phyloP scores from a whole-genome alignment of 2,797 vertebrate genomes.

The Falco biarmicus region DNA sequence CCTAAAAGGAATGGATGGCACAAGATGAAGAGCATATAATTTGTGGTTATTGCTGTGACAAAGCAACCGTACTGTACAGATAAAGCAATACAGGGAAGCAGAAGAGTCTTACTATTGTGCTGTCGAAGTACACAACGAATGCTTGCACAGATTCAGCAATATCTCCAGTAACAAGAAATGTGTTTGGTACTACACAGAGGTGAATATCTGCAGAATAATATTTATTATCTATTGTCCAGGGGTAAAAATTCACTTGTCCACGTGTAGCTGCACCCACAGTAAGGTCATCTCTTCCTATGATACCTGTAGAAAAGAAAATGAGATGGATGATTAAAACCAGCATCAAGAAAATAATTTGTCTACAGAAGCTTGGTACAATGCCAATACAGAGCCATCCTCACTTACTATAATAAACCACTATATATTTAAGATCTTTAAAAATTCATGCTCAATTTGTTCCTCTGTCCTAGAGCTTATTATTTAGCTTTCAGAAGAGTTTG shows the following conservation, averaged over 20 bases:
- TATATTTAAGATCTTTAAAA: neutral
- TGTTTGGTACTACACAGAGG: constrained; percentile 89
- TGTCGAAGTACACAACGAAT: constrained; percentile 94
- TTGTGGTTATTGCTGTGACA: neutral
- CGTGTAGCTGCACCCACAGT: constrained; percentile 73
- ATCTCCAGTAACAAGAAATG: constrained; percentile 83
- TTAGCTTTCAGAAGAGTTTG: neutral
- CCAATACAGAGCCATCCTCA: neutral
- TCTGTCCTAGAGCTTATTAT: neutral
- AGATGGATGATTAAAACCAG: neutral
- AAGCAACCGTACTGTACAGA: neutral
- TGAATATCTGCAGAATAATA: constrained; percentile 93
- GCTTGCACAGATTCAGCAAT: constrained; percentile 92
- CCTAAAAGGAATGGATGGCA: neutral
- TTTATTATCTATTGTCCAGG: constrained; percentile 98
- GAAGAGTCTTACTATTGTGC: constrained; percentile 79
- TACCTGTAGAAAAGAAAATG: constrained; percentile 79
- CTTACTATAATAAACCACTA: neutral
- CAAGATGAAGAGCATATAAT: too few species aligned
- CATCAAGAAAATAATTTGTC: neutral
- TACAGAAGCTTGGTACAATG: neutral
- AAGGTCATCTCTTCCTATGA: constrained; percentile 82
- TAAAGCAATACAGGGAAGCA: neutral
- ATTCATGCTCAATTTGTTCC: neutral
- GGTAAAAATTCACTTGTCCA: constrained; percentile 88